These are phyloP conservation scores for Manduca sexta DNA, from an alignment of 1,140 invertebrate genomes.

Conservation along the genomic window DNA sequence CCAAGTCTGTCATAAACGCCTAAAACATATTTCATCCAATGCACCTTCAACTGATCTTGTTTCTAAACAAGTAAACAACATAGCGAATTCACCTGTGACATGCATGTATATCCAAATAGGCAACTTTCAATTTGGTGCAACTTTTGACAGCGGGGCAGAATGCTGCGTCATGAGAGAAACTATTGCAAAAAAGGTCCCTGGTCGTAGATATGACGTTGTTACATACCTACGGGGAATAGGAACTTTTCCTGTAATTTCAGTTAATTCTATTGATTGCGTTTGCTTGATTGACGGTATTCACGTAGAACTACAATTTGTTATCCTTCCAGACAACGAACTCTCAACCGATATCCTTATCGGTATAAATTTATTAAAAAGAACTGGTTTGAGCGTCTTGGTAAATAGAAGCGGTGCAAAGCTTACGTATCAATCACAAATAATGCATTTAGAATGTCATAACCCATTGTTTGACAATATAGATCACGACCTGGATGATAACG, in stretches of 20 bases:
- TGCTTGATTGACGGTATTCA: conserved; percentile 20
- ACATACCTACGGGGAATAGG: conserved; percentile 21
- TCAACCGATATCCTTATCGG: conserved; percentile 21
- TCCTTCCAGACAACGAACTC: conserved; percentile 26
- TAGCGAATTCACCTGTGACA: background rate
- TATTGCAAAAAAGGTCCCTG: conserved; percentile 17
- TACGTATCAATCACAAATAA: background rate
- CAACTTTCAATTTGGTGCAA: background rate
- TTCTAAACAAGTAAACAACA: background rate
- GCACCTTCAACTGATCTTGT: too few species aligned
- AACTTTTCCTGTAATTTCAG: conserved; percentile 15
- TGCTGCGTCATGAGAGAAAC: conserved; percentile 22
- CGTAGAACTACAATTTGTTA: conserved; percentile 22
- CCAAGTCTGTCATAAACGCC: conserved; percentile 16
- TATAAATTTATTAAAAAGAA: conserved; percentile 13
- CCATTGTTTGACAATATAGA: conserved; percentile 10
- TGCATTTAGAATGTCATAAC: conserved; percentile 7
- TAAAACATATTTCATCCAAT: background rate
- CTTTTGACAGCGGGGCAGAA: conserved; percentile 30
- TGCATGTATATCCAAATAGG: conserved; percentile 1
- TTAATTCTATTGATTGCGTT: conserved; percentile 11
- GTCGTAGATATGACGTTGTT: conserved; percentile 4
- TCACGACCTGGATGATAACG: conserved; percentile 6
- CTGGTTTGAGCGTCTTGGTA: conserved; percentile 15
- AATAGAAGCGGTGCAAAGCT: conserved; percentile 9